Evolutionary conservation across 2,113 vertebrate species (phyloP).

Genomic region (Anhinga rufa): DNA sequence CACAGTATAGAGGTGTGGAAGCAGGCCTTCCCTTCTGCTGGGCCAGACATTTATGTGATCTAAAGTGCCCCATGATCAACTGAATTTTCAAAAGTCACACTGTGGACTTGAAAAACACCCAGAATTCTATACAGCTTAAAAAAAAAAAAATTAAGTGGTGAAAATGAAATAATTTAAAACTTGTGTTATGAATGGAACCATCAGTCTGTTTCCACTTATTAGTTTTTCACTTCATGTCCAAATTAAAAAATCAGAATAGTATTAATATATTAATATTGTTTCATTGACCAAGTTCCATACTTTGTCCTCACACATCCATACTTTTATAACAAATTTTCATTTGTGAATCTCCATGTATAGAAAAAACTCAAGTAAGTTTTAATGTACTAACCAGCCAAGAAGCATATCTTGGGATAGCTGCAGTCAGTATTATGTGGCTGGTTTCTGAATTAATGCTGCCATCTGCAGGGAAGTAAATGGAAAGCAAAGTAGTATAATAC

Average conservation of each 20-base stretch:
- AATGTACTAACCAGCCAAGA: constrained; percentile 87
- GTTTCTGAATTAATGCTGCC: constrained; percentile 84
- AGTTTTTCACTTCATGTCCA: neutral
- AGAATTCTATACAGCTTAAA: neutral
- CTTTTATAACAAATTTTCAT: neutral
- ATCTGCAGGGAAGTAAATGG: constrained; percentile 78
- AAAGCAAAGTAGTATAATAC: neutral
- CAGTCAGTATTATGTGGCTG: constrained; percentile 83
- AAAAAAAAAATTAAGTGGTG: neutral
- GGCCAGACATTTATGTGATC: neutral
- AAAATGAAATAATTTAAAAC: neutral
- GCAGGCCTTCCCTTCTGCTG: neutral
- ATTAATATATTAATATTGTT: neutral
- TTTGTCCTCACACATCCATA: neutral
- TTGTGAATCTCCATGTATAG: neutral
- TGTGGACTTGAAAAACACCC: neutral
- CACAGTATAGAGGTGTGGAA: neutral
- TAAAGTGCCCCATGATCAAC: neutral
- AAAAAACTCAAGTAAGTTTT: neutral
- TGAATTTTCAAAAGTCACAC: neutral
- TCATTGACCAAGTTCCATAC: fast-evolving
- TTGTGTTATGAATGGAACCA: neutral
- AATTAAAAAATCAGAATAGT: neutral
- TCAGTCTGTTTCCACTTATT: neutral
- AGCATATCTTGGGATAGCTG: constrained; percentile 81